A percentile compares a stretch with the other conserved stretches of the same genome.
Evolutionary conservation across 2,888 invertebrate species (phyloP).

Genomic region (Drosophila sordidula): DNA sequence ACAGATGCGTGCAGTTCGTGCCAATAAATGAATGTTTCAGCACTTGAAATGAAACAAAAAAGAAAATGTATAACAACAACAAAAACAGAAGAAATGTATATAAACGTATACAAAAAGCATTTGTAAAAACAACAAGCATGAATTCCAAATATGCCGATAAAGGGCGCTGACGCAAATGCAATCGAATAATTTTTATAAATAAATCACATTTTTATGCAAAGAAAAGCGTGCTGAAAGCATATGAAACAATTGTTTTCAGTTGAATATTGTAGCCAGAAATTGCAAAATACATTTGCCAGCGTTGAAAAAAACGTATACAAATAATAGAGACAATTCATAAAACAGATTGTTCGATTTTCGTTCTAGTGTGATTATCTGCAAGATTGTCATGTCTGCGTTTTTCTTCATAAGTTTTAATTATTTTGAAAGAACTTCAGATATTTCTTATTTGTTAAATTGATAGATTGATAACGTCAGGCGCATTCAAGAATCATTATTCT

Average conservation of each 20-base stretch:
- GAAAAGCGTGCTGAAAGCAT: background rate
- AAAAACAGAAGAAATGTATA: constrained; percentile 8
- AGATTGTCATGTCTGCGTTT: background rate
- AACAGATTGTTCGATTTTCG: too few relatives aligned
- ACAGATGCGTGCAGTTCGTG: constrained; percentile 71
- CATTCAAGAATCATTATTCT: background rate
- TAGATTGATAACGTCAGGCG: background rate
- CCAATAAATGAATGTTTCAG: constrained; percentile 69
- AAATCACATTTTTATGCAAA: constrained; percentile 46
- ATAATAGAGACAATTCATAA: too few relatives aligned
- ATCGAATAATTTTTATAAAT: constrained; percentile 50
- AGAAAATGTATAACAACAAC: constrained; percentile 22
- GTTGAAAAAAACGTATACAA: background rate
- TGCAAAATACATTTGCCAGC: background rate
- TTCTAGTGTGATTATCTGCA: background rate
- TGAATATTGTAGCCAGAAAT: background rate
- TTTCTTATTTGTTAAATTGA: background rate
- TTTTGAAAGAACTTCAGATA: background rate
- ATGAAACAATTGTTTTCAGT: constrained; percentile 10
- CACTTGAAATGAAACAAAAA: constrained; percentile 50
- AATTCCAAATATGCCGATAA: constrained; percentile 51
- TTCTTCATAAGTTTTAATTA: background rate
- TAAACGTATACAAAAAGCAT: constrained; percentile 51
- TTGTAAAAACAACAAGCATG: constrained; percentile 56
- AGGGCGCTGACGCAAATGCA: constrained; percentile 68